Evolutionary conservation across 2,113 vertebrate species (phyloP).

Genomic region (Cepphus grylle): DNA sequence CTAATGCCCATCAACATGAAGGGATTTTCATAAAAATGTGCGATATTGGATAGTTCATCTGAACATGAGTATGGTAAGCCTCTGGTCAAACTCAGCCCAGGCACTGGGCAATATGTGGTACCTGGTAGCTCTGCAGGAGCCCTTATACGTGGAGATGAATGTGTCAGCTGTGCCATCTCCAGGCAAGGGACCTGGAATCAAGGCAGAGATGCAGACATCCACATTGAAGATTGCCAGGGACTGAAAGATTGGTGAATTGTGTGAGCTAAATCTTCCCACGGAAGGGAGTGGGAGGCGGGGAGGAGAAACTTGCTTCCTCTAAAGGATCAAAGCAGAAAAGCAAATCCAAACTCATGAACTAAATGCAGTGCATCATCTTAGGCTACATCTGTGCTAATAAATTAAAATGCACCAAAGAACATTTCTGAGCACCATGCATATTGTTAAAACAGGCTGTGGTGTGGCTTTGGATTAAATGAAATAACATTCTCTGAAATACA

Average conservation of each 20-base stretch:
- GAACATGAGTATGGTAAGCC: background rate
- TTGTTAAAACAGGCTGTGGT: background rate
- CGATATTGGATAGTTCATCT: background rate
- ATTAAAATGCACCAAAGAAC: background rate
- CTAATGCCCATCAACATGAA: background rate
- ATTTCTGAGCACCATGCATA: background rate
- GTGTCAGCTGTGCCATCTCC: background rate
- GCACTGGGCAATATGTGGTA: background rate
- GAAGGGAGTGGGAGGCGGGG: background rate
- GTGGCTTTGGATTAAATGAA: background rate
- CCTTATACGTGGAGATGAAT: background rate
- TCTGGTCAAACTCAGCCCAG: background rate
- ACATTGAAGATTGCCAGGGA: background rate
- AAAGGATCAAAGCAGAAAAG: constrained; percentile 1
- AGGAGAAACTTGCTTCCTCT: background rate
- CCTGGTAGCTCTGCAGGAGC: background rate
- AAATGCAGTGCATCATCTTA: background rate
- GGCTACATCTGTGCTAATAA: background rate
- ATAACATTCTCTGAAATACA: background rate
- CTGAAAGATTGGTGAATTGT: background rate
- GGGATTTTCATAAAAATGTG: background rate
- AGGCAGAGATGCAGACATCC: background rate
- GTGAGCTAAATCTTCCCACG: background rate
- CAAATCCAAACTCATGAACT: background rate
- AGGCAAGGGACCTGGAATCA: background rate